Percentiles rank a stretch among this genome's conserved stretches.
Conservation (phyloP, 1,140 invertebrate genomes). For the Drosophila pallidifrons region DNA sequence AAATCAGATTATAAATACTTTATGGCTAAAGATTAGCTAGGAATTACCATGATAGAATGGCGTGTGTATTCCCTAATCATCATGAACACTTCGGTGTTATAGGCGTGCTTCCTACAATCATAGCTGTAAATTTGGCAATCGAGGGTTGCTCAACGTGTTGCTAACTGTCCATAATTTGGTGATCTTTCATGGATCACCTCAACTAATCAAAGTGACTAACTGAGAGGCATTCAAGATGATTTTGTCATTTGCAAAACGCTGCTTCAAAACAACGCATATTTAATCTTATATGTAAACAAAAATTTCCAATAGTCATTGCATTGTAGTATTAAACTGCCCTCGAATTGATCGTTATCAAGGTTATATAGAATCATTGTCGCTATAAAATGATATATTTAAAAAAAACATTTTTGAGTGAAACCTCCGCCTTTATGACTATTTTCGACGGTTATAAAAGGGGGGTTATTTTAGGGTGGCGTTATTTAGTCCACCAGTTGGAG, state of each 20-base stretch:
- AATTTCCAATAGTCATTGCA: neutral
- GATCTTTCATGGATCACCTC: neutral
- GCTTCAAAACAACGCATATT: neutral
- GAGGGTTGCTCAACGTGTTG: constrained; percentile 7
- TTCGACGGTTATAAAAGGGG: constrained; percentile 13
- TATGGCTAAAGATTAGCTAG: constrained; percentile 18
- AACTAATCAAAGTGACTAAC: neutral
- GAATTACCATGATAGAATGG: constrained; percentile 22
- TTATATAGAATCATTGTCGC: constrained; percentile 15
- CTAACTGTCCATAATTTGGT: neutral
- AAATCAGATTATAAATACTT: constrained; percentile 31
- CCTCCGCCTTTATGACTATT: constrained; percentile 15
- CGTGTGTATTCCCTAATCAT: constrained; percentile 6
- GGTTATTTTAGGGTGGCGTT: neutral
- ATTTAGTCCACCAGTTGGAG: constrained; percentile 18
- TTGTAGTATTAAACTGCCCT: neutral
- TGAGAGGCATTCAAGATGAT: neutral
- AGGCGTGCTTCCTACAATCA: constrained; percentile 23
- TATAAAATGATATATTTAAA: constrained; percentile 35
- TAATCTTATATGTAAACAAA: neutral
- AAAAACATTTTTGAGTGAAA: constrained; percentile 19
- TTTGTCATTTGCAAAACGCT: neutral
- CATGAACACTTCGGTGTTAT: neutral
- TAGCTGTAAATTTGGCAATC: constrained; percentile 22
- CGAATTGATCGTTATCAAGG: constrained; percentile 18